A percentile compares a stretch with the other conserved stretches of the same genome.
phyloP scores from a whole-genome alignment of 53 echinoderm and acorn worm genomes.

The Hippasteria phrygiana region DNA sequence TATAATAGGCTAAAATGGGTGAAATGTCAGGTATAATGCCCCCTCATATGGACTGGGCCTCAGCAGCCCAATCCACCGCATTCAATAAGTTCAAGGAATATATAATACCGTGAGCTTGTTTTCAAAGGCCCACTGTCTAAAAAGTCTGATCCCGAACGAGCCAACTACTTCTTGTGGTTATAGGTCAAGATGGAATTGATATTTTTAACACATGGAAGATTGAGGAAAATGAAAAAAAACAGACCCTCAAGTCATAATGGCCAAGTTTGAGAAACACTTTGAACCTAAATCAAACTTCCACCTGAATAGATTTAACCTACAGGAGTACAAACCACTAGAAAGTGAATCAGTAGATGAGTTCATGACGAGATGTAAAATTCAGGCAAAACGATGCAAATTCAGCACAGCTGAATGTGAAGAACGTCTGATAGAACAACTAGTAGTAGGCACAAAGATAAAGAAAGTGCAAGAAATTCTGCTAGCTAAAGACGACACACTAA shows the following conservation, averaged over 20 bases:
- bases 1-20: conserved; percentile 44
- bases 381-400: conserved; percentile 69
- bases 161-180: conserved; percentile 63
- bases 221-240: conserved; percentile 43
- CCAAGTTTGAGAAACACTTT: conserved; percentile 63
- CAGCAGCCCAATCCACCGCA: conserved; percentile 43
- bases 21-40: conserved; percentile 65
- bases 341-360: conserved; percentile 70
- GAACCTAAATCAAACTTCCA: conserved; percentile 73
- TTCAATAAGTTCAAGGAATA: conserved; percentile 67
- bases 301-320: conserved; percentile 62
- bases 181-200: conserved; percentile 68
- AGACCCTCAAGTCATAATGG: conserved; percentile 54
- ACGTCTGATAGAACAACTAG: conserved; percentile 66
- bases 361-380: conserved; percentile 40
- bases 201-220: conserved; percentile 71
- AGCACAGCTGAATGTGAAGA: conserved; percentile 42
- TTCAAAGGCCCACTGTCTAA: conserved; percentile 70
- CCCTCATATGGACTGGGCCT: conserved; percentile 59
- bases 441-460: conserved; percentile 64
- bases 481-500: conserved; percentile 64
- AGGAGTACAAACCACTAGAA: conserved; percentile 35
- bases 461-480: conserved; percentile 69
- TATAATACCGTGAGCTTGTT: conserved; percentile 66
- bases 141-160: conserved; percentile 40